Percentiles rank a stretch among this genome's conserved stretches.
These are phyloP conservation scores for Eleginops maclovinus DNA, from an alignment of 2,113 vertebrate genomes.

Conservation along the genomic window DNA sequence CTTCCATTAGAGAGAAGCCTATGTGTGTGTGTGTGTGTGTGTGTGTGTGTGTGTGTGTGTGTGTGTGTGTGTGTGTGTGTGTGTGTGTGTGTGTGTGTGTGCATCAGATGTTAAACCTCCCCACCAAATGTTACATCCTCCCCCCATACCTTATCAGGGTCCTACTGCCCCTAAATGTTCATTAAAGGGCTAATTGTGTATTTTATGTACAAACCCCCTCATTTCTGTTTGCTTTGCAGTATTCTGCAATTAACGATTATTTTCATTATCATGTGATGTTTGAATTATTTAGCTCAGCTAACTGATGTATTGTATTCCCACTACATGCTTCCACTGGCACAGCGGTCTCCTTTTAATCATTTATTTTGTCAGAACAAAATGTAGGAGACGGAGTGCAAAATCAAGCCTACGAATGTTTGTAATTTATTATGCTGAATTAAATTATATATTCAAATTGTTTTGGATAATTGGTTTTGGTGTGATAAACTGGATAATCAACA, in stretches of 20 bases:
- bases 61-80: conserved; percentile 10
- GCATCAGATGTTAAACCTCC: conserved; percentile 8
- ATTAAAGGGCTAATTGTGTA: conserved; percentile 17
- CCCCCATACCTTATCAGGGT: conserved; percentile 37
- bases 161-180: conserved; percentile 9
- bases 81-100: conserved; percentile 11
- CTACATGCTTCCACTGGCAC: background rate
- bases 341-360: background rate
- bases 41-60: conserved; percentile 16
- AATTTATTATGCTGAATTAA: background rate
- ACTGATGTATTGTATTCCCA: background rate
- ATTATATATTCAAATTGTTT: background rate
- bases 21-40: conserved; percentile 24
- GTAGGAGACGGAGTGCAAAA: background rate
- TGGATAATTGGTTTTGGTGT: background rate
- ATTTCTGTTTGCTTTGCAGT: conserved; percentile 13
- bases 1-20: conserved; percentile 36
- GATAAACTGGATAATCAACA: background rate
- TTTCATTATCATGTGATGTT: background rate
- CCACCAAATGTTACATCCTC: conserved; percentile 12
- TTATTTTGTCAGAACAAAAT: background rate
- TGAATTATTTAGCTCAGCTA: background rate
- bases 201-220: background rate
- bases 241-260: background rate
- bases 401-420: background rate